Evolutionary conservation across 1,140 invertebrate genomes (phyloP), one percentile per base, ranked within the genome.

Genomic region (Megathymus violae): DNA sequence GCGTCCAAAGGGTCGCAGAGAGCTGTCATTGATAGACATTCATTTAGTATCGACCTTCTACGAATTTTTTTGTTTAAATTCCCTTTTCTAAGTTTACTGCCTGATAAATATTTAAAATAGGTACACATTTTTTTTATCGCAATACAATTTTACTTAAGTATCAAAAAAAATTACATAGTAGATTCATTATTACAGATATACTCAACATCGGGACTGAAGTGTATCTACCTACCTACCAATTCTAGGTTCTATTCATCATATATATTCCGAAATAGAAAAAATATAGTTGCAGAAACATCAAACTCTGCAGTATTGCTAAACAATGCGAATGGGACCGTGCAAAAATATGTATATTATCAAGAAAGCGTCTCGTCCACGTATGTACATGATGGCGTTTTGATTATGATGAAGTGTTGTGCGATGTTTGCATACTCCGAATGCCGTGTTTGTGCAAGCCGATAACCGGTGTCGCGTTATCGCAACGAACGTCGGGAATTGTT

Each of bases 361-460:
- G 34, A 52, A 52, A 7, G 13, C 22, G 46, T 43, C 44, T 46
- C 17, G 36, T 54, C 38, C 43, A 38, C 19, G 51, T 58, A 17
- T 13, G 27, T 44, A 38, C 13, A 67, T 72, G 76, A 78, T 74
- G 71, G 71, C 59, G 78, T 77, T 75, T 78, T 78, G 79, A 80
- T 82, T 74, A 76, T 80, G 73, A 76, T 69, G 72, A 77, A 77
- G 70, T 66, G 40, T 56, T 41, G 19, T 85, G 82, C 76, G 71
- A 62, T 89, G 82, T 89, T 87, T 80, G 79, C 80, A 69, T 85
- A 81, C 82, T 88, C 83, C 76, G 84, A 84, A 87, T 87, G 74
- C 38, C 38, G 64, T 88, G 82, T 88, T 88, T 87, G 79, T 74
- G 63, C 73, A 69, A 68, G 65, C 74, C 80, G 87, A 88, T 89